A percentile compares a stretch with the other conserved stretches of the same genome.
These are phyloP conservation scores for Dryas iulia DNA, from an alignment of 1,140 invertebrate species.

Conservation along the genomic window DNA sequence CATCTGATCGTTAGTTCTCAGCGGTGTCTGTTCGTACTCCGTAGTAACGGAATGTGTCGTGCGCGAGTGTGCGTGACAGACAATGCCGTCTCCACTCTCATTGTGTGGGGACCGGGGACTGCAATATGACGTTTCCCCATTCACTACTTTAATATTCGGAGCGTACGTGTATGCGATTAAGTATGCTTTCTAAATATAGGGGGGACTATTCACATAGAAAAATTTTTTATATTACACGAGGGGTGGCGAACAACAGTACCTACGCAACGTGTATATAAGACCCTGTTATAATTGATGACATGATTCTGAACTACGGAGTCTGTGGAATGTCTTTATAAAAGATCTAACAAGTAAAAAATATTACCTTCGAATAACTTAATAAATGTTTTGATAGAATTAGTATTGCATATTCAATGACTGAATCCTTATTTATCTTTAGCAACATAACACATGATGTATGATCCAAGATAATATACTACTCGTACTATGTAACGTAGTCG, in stretches of 20 bases:
- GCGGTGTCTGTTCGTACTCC: constrained; percentile 6
- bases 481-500: no score
- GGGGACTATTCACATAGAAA: constrained; percentile 60
- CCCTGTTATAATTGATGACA: constrained; percentile 58
- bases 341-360: neutral
- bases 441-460: no score
- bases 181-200: constrained; percentile 73
- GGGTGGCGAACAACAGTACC: constrained; percentile 57
- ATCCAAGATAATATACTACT: no score
- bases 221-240: constrained; percentile 63
- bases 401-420: no score
- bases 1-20: constrained; percentile 38
- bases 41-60: constrained; percentile 53
- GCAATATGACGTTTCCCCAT: constrained; percentile 72
- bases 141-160: constrained; percentile 71
- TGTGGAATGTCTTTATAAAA: constrained; percentile 32
- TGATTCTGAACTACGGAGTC: constrained; percentile 39
- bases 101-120: constrained; percentile 58
- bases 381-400: no score
- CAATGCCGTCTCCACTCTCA: constrained; percentile 56
- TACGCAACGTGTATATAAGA: constrained; percentile 68
- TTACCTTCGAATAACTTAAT: no score
- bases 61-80: constrained; percentile 48
- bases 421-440: no score
- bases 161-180: constrained; percentile 70